These are phyloP conservation scores for Leptopilina clavipes DNA, from an alignment of 1,140 invertebrate genomes.

Conservation along the genomic window DNA sequence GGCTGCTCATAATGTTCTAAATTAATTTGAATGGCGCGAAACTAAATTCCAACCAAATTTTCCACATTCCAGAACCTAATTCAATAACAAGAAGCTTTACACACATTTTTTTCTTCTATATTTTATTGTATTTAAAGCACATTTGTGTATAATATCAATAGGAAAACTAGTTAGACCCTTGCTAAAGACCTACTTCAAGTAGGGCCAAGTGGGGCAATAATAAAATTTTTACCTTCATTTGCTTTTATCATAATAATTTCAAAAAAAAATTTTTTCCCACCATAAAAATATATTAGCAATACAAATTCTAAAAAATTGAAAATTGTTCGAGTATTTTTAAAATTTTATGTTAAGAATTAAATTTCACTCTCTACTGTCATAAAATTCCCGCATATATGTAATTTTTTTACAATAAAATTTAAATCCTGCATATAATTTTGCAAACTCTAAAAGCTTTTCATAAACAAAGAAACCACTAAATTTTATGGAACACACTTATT, in stretches of 20 bases:
- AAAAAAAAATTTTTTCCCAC: too few species aligned
- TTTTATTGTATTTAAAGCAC: neutral
- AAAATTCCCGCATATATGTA: slow-evolving; percentile 23
- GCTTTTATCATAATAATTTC: too few species aligned
- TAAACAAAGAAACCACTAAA: neutral
- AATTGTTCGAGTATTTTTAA: neutral
- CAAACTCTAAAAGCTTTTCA: too few species aligned
- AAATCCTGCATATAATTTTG: slow-evolving; percentile 10
- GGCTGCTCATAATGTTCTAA: slow-evolving; percentile 29
- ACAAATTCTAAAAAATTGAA: slow-evolving; percentile 9
- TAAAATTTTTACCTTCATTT: too few species aligned
- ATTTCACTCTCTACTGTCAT: neutral
- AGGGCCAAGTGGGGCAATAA: too few species aligned
- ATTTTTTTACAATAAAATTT: slow-evolving; percentile 3
- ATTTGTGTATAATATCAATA: too few species aligned
- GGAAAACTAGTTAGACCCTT: too few species aligned
- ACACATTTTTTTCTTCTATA: neutral
- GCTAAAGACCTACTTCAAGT: too few species aligned
- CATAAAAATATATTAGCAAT: too few species aligned
- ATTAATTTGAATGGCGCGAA: slow-evolving; percentile 26
- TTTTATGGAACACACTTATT: too few species aligned
- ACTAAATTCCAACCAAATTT: slow-evolving; percentile 29
- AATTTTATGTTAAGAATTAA: neutral
- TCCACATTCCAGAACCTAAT: neutral
- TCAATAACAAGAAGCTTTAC: neutral